Evolutionary conservation across 2,113 vertebrate genomes (phyloP), one percentile per base, ranked within the genome.

Genomic region (Grus americana): DNA sequence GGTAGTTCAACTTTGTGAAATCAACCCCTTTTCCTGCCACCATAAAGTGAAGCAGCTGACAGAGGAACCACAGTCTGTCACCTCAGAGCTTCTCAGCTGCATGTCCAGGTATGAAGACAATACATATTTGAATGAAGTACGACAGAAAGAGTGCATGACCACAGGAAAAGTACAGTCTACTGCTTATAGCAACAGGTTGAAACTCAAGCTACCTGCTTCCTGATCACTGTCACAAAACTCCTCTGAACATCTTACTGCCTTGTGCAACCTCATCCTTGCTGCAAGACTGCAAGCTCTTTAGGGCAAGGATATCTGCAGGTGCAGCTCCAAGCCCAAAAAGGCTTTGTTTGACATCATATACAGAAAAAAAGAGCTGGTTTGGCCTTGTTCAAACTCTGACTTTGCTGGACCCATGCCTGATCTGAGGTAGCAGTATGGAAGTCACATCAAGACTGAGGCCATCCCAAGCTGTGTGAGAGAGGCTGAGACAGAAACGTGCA

Each of bases 11-110:
- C 88, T 95, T 97, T 81, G 79, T 85, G 87, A 96, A 78, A 95
- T 90, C 76, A 97, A 95, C 90, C 92, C 92, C 89, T 96, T 95
- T 97, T 97, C 92, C 93, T 89, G 66, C 85, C 24, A 32, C 90
- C 85, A 92, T 75, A 85, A n/a, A 36, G 82, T 96, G 89, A 96
- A 93, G 95, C 90, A 96, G 92, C 91, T 95, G 94, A 92, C 93
- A 95, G 95, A 67, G 94, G 94, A 95, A 95, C 92, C 81, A 92
- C 89, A 65, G 92, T 94, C 92, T 95, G 95, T 29, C 13, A 7
- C 8, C 26, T 76, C 42, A 47, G 42, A 30, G 42, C 13, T 75
- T 59, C 72, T 75, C 55, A 36, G 55, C 18, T 58, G 92, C 95
- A 94, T 62, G 65, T 44, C 15, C 11, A 23, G 23, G 9, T 46